phyloP scores from a whole-genome alignment of 1,140 invertebrate genomes.

The Akabosia matsudoensis region DNA sequence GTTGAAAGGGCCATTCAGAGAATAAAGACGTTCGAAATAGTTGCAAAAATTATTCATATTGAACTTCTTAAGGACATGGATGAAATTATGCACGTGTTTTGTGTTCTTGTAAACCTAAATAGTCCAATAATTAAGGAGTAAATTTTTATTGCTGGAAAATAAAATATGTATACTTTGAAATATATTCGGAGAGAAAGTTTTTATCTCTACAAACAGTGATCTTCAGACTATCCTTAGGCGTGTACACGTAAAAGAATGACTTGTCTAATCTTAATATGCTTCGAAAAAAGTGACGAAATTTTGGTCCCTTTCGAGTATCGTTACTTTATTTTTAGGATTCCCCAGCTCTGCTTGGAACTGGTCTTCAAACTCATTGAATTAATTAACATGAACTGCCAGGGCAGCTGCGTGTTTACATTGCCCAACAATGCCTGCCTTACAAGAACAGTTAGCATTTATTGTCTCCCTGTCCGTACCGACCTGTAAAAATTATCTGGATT shows the following conservation, averaged over 20 bases:
- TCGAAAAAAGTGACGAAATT: background rate
- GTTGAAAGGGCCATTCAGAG: slow-evolving; percentile 50
- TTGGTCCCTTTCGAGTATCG: background rate
- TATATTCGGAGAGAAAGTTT: background rate
- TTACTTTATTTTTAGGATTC: background rate
- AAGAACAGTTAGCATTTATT: background rate
- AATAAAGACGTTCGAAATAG: slow-evolving; percentile 47
- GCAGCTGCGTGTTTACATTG: background rate
- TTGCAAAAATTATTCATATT: slow-evolving; percentile 44
- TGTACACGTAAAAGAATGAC: background rate
- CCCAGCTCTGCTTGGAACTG: background rate
- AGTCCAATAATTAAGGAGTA: slow-evolving; percentile 40
- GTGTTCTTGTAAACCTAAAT: slow-evolving; percentile 48
- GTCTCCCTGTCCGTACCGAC: too few species aligned
- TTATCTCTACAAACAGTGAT: background rate
- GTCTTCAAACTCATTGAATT: background rate
- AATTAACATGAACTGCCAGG: background rate
- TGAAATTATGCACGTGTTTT: slow-evolving; percentile 48
- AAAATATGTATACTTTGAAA: background rate
- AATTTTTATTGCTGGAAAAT: slow-evolving; percentile 1
- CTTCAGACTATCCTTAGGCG: background rate
- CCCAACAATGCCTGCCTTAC: background rate
- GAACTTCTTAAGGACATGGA: slow-evolving; percentile 45
- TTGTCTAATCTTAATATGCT: background rate
- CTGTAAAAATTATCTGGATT: too few species aligned